Conservation (phyloP, 2,113 vertebrate species). For the Anolis carolinensis region DNA sequence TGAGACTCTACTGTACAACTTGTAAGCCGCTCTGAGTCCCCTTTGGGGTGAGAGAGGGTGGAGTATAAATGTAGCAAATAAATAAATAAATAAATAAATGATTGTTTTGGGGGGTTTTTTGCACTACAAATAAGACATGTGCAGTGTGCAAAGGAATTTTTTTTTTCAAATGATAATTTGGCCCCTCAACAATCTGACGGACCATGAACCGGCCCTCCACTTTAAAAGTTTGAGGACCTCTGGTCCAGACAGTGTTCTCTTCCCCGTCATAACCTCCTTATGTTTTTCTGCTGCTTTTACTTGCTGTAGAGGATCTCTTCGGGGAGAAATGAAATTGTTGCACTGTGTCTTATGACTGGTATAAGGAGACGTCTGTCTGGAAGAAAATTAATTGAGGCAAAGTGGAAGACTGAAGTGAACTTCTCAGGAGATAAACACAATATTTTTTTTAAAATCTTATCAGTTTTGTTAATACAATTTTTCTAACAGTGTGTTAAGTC, state of each 20-base stretch:
- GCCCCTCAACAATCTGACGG: no score
- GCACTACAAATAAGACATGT: no score
- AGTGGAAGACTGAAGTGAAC: background rate
- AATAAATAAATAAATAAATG: no score
- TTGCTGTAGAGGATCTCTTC: background rate
- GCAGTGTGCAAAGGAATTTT: no score
- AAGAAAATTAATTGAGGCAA: background rate
- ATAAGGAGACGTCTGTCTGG: background rate
- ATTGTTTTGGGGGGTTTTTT: no score
- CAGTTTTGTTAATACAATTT: slow-evolving; percentile 14
- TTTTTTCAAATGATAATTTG: no score
- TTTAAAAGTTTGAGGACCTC: no score
- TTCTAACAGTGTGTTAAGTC: slow-evolving; percentile 8
- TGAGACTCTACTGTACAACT: no score
- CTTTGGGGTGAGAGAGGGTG: no score
- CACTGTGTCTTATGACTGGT: background rate
- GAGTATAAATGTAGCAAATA: no score
- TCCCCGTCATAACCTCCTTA: background rate
- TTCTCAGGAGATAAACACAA: background rate
- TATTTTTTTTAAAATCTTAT: background rate
- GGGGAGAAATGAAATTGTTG: background rate
- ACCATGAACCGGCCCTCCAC: no score
- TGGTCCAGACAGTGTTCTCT: background rate
- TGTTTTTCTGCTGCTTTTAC: background rate
- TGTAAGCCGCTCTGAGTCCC: no score